Evolutionary conservation across 2,888 invertebrate genomes (phyloP), one percentile per base, ranked within the genome.

Genomic region (Pilophorus perplexus): DNA sequence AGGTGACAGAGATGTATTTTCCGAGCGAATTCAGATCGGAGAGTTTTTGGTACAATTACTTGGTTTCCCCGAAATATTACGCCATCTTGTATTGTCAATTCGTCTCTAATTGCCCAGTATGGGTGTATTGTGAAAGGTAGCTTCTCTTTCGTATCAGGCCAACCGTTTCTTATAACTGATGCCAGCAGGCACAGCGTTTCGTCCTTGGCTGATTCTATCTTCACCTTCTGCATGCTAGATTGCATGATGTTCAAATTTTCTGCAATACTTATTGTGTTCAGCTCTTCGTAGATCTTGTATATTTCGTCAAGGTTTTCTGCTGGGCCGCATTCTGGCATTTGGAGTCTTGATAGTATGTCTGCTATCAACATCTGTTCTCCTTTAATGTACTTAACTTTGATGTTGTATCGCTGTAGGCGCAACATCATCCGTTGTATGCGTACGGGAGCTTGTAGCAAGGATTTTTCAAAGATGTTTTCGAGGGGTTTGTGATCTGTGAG

Each of bases 1-100:
- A n/a, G n/a, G n/a, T n/a, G n/a, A 6, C 65, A 54, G 1, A 27
- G 27, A 18, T 65, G 65, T 0, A 65, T 54, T 42, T 65, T 65
- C 1, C 6, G 1, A 1, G 55, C 40, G 23, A 54, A 54, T 1
- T 54, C 44, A 23, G 37, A 23, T 28, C 65, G 37, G 10, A 65
- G 55, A 10, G 42, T 1, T 5, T 55, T 3, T 1, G 65, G 55
- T 1, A 65, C 37, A n/a, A n/a, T n/a, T n/a, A n/a, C n/a, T n/a
- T n/a, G n/a, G n/a, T n/a, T n/a, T n/a, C n/a, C n/a, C n/a, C 25
- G 55, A 27, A 28, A 64, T 1, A 52, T 40, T 1, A 64, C 10
- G 8, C 64, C 64, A 64, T 64, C 52, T 18, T 64, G 64, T 1
- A 50, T 18, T n/a, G 22, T 25, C 1, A 64, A 1, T 20, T 64